Base-by-base conservation (phyloP, 2,113 vertebrate species). In the Bubo bubo region DNA sequence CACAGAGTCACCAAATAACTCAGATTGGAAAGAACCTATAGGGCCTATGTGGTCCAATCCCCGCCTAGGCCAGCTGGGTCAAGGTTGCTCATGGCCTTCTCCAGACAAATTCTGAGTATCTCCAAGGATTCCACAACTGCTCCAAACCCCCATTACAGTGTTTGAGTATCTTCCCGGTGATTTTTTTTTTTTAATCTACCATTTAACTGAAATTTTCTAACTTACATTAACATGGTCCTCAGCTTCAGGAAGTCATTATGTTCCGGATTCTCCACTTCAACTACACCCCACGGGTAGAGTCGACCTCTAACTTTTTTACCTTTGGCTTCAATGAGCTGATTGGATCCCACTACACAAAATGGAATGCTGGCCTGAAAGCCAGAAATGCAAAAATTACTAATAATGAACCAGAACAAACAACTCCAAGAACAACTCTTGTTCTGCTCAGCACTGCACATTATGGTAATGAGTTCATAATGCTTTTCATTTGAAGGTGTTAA, bases 181-280 rank as follows among this genome's bases (percentile, higher is more conserved):
- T 9, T 86, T 18, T 6, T 86, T 18, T 6, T 76, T 59, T 71
- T 19, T 27, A 66, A 41, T 47, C 18, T 12, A 35, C 2, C 12
- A 27, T 34, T 62, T 30, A 52, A 68, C 0, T 58, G 56, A 27
- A 49, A 56, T 45, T 72, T 89, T 85, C 47, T 59, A 21, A 97
- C 99, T 99, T 96, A 99, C 99, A 99, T 99, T 73, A 99, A 98
- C 99, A 99, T 99, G 37, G 99, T 99, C 92, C 99, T 98, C 96
- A 99, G 98, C 97, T 99, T 99, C 90, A 99, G 98, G 95, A 99
- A 99, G 97, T 99, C 99, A 7, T 99, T 99, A 93, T 99, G 99
- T 79, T 99, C 99, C 0, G 99, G 99, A 93, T 99, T 99, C 98
- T 99, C 99, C 97, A 99, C 99, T 97, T 99, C 99, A 95, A 99